Evolutionary conservation across 2,113 vertebrate genomes (phyloP), one percentile per base, ranked within the genome.

Genomic region (Astatotilapia flaviijosephi): DNA sequence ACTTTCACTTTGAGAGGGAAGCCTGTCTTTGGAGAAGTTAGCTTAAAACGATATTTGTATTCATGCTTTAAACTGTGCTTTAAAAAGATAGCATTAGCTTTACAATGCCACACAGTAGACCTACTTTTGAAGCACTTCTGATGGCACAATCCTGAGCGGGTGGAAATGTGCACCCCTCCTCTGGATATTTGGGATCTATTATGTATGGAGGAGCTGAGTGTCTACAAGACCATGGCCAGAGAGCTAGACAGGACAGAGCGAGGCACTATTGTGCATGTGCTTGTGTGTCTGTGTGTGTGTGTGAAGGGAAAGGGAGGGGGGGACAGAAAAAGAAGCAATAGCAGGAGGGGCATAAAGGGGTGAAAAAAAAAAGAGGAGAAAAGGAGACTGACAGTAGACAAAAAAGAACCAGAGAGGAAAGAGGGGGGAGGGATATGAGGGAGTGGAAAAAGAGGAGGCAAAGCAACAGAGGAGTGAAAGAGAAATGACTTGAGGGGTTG

Each of bases 401-500:
- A 91, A 93, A 93, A 93, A 93, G 93, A 93, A 92, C 35, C 62
- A 83, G 70, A 73, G 91, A 87, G 86, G 73, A 87, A 87, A 65
- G 70, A 65, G 35, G 56, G 28, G 49, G 42, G 49, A 26, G 80
- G 73, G 58, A 83, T 75, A 75, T 86, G 88, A 68, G 88, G 79
- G 88, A 90, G 91, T 91, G 90, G 91, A 95, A 92, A 93, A 94
- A 93, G 89, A 92, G 87, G 88, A 87, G 92, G 93, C 89, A 80
- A 90, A 91, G 90, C 91, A 92, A 88, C 92, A 91, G 89, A 94
- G 90, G 82, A 91, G 91, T 90, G 93, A 91, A 93, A 93, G 93
- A 93, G 89, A 91, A 93, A 94, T 94, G 90, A 94, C 92, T 91
- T 82, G 85, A 94, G 94, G 93, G 92, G 91, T 92, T 94, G 93